phyloP scores from a whole-genome alignment of 2,888 invertebrate species.

The Drosophila atroscutellata region DNA sequence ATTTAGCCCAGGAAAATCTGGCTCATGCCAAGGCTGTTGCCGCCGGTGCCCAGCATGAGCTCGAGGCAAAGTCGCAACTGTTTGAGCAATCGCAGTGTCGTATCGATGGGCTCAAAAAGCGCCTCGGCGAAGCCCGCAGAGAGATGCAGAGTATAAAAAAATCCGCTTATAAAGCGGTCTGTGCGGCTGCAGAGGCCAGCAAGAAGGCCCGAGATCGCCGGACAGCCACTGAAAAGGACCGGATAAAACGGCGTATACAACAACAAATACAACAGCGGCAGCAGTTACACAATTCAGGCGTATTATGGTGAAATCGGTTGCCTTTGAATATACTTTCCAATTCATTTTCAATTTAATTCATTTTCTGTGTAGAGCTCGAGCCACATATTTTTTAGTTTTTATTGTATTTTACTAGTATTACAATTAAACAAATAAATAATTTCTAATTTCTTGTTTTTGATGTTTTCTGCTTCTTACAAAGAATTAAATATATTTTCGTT shows the following conservation, averaged over 20 bases:
- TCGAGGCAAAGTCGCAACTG: conserved; percentile 88
- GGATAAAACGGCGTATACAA: neutral
- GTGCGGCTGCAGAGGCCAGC: conserved; percentile 89
- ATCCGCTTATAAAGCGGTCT: conserved; percentile 89
- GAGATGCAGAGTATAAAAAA: conserved; percentile 89
- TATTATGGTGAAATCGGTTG: neutral
- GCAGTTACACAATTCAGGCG: neutral
- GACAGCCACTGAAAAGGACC: neutral
- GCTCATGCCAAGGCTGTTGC: conserved; percentile 87
- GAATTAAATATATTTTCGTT: too few species aligned
- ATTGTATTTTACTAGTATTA: neutral
- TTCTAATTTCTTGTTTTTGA: accelerated
- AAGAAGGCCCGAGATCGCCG: conserved; percentile 80
- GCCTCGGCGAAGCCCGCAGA: conserved; percentile 87
- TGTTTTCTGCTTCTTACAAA: too few species aligned
- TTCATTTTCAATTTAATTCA: neutral
- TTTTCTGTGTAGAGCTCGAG: neutral
- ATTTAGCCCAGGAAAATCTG: conserved; percentile 86
- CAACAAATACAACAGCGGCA: neutral
- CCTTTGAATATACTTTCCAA: neutral
- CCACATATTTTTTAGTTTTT: neutral
- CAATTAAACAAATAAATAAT: neutral
- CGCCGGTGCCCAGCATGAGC: conserved; percentile 87
- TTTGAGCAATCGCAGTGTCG: conserved; percentile 89
- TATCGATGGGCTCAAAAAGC: conserved; percentile 87